A percentile compares a stretch with the other conserved stretches of the same genome.
Conservation (phyloP, 2,888 invertebrate species). For the Habrosyne pyritoides region DNA sequence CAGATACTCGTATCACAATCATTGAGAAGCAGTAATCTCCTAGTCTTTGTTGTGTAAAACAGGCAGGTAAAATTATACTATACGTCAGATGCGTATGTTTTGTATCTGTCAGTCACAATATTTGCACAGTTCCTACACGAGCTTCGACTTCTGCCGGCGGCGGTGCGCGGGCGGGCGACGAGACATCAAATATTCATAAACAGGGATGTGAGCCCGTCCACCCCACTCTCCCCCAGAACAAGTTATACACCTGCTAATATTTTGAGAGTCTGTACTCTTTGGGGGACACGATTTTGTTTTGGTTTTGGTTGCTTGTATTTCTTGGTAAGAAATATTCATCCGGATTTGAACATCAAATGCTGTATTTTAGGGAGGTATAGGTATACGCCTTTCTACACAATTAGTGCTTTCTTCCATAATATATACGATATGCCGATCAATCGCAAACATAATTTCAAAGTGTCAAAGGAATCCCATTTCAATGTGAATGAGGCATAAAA, state of each 20-base stretch:
- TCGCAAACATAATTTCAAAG: not conserved
- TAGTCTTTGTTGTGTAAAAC: too few relatives aligned
- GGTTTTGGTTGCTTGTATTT: not conserved
- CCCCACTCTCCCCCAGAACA: conserved; percentile 33
- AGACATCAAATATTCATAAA: conserved; percentile 73
- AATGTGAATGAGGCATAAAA: conserved; percentile 9
- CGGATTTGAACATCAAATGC: too few relatives aligned
- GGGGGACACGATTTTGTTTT: not conserved
- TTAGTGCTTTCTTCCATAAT: not conserved
- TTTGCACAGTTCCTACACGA: conserved; percentile 49
- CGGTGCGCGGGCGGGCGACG: conserved; percentile 24
- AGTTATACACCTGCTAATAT: not conserved
- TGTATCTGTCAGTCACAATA: conserved; percentile 25
- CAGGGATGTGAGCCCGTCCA: conserved; percentile 31
- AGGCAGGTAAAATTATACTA: too few relatives aligned
- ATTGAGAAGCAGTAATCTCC: too few relatives aligned
- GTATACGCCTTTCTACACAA: not conserved
- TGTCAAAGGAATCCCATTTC: not conserved
- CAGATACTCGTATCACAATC: too few relatives aligned
- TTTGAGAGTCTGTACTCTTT: not conserved
- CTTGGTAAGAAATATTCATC: not conserved
- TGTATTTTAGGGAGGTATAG: too few relatives aligned
- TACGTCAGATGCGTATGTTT: too few relatives aligned
- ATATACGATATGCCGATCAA: not conserved
- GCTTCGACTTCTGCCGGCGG: conserved; percentile 43